Evolutionary conservation across 2,797 vertebrate species (phyloP), one percentile per base, ranked within the genome.

Genomic region (Phalloptychus januarius): DNA sequence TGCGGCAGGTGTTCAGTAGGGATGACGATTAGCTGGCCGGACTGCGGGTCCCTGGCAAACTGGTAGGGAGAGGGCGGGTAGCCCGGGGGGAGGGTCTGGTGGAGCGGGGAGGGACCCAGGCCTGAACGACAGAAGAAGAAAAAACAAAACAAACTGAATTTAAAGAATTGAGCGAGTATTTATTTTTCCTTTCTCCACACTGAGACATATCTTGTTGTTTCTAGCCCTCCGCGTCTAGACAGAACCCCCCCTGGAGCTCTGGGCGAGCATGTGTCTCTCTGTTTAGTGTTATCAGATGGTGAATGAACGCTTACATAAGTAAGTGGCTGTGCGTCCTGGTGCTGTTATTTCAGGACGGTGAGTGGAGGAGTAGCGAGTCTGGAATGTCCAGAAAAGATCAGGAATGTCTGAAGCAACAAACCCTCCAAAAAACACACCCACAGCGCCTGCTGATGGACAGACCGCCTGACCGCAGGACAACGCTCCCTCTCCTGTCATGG

Each of bases 21-120:
- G 84, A 99, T 97, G 91, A 99, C 97, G 46, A 99, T 94, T 54
- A 99, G 95, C 92, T 99, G 98, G 78, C 98, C 98, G 0, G 97
- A 98, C 91, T 99, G 98, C 0, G 98, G 97, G 88, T 99, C 98
- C 85, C 97, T 95, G 82, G 97, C 97, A 87, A 99, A 97, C 95
- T 98, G 98, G 95, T 98, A 99, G 16, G 97, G 93, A 0, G 97
- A 91, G 0, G 97, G 95, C 0, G 97, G 96, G 84, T 98, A 98
- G 13, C 97, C 96, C 4, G 97, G 96, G 18, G 97, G 94, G 91
- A 99, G 96, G 61, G 96, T 96, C 91, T 99, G 98, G 93, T 99
- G 98, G 80, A 99, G 92, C 16, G 98, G 96, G 0, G 97, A 97
- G 46, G 97, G 96, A 20, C 96, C 96, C 70, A 99, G 93, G 85